These are phyloP conservation scores for Hypotaenidia philippensis DNA, from an alignment of 2,797 vertebrate species.

Conservation along the genomic window DNA sequence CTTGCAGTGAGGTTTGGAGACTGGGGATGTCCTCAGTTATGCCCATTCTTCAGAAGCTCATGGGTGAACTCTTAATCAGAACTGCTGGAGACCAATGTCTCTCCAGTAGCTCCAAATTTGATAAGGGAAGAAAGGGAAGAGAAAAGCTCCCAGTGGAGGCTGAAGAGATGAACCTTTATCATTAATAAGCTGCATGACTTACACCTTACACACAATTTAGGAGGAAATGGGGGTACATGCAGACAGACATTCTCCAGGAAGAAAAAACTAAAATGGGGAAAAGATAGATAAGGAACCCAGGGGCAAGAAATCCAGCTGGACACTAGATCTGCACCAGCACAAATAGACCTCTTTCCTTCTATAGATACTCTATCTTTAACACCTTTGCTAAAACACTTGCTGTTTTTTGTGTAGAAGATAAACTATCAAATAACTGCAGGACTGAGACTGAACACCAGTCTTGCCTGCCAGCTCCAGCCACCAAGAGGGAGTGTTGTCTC, in stretches of 20 bases:
- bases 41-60: not conserved
- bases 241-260: not conserved
- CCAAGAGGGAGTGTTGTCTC: not conserved
- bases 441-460: not conserved
- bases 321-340: not conserved
- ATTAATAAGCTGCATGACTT: not conserved
- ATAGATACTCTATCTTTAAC: not conserved
- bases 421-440: not conserved
- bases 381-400: not conserved
- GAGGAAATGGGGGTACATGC: rapidly evolving
- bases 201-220: not conserved
- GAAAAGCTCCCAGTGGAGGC: not conserved
- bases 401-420: not conserved
- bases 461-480: not conserved
- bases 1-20: not conserved
- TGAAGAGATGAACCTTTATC: not conserved
- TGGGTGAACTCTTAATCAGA: not conserved
- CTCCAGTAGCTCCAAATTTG: not conserved
- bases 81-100: not conserved
- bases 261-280: not conserved
- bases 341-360: not conserved
- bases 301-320: not conserved
- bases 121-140: not conserved
- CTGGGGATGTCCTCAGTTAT: rapidly evolving
- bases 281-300: not conserved